These are phyloP conservation scores for Drymonia ruficornis DNA, from an alignment of 2,888 invertebrate genomes.

Conservation along the genomic window DNA sequence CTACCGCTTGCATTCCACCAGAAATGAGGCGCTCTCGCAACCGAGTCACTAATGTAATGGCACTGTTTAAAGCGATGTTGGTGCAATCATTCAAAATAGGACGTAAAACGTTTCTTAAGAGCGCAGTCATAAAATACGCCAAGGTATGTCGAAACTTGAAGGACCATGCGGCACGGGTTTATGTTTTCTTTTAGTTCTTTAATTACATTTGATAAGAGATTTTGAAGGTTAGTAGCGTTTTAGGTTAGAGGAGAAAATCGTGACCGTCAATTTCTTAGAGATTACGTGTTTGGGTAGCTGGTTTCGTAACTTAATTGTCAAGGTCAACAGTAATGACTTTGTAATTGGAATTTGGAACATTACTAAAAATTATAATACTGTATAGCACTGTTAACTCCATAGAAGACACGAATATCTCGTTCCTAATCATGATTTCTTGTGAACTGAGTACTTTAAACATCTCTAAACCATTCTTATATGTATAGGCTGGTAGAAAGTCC, in stretches of 20 bases:
- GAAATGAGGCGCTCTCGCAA: conserved; percentile 50
- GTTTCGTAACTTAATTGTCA: conserved; percentile 72
- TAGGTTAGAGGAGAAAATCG: conserved; percentile 60
- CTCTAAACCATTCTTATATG: conserved; percentile 17
- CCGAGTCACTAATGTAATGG: conserved; percentile 29
- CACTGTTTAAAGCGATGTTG: conserved; percentile 35
- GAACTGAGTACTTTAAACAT: conserved; percentile 10
- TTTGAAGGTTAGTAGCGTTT: conserved; percentile 34
- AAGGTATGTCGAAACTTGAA: conserved; percentile 10
- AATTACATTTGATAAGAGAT: conserved; percentile 38
- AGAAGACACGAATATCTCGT: conserved; percentile 17
- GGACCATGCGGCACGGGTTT: conserved; percentile 8
- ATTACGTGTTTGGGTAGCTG: conserved; percentile 67
- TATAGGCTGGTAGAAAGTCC: conserved; percentile 22
- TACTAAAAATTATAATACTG: conserved; percentile 42
- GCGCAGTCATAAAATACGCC: conserved; percentile 12
- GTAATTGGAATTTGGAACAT: conserved; percentile 64
- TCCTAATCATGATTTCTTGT: conserved; percentile 9
- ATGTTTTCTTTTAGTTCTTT: conserved; percentile 14
- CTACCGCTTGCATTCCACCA: conserved; percentile 70
- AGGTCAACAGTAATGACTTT: conserved; percentile 73
- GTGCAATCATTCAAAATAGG: conserved; percentile 34
- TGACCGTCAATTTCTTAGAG: conserved; percentile 66
- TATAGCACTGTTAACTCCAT: conserved; percentile 32
- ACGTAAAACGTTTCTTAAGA: conserved; percentile 24